These are phyloP conservation scores for Litocranius walleri DNA, from an alignment of 2,113 vertebrate genomes.

Conservation along the genomic window DNA sequence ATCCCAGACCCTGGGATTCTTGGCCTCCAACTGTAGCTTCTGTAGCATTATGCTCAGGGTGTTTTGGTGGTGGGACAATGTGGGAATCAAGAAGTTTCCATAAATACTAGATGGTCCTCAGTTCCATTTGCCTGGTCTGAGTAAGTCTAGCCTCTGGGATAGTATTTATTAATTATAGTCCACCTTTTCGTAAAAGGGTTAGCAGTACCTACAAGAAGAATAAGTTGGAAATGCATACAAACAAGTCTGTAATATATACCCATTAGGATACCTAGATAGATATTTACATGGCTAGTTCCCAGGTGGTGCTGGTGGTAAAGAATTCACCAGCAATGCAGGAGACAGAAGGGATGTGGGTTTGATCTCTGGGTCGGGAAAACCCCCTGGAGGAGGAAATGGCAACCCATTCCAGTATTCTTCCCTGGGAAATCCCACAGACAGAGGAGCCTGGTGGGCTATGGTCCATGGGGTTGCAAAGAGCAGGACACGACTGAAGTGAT, in stretches of 20 bases:
- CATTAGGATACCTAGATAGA: not conserved
- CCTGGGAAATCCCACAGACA: not conserved
- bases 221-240: not conserved
- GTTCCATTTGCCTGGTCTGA: slow-evolving; percentile 1
- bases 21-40: not conserved
- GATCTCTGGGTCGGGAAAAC: not conserved
- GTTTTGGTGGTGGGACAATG: not conserved
- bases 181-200: not conserved
- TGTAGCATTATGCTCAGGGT: not conserved
- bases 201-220: not conserved
- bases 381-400: not conserved
- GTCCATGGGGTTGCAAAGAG: not conserved
- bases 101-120: not conserved
- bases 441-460: not conserved
- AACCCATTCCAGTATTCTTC: not conserved
- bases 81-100: not conserved
- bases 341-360: not conserved
- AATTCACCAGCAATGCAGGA: not conserved
- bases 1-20: not conserved
- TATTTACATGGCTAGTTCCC: not conserved
- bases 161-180: not conserved
- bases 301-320: not conserved
- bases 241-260: not conserved
- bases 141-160: not conserved
- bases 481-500: not conserved